Conservation (phyloP, 2,888 invertebrate genomes). For the Cacoxenus indagator region DNA sequence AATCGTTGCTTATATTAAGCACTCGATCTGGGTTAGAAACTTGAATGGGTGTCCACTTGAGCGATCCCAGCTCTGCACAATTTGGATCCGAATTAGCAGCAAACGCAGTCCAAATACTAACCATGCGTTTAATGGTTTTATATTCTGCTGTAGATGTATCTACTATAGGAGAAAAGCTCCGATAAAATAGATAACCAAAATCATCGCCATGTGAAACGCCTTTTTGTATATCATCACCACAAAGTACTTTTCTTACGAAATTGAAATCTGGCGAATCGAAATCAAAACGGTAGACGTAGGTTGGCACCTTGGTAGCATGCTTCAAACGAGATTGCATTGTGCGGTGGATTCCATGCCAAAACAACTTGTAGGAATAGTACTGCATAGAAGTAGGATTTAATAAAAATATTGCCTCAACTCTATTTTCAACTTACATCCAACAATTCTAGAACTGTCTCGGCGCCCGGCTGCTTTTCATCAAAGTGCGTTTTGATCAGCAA, state of each 20-base stretch:
- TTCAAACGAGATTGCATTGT: constrained; percentile 52
- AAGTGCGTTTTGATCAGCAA: constrained; percentile 24
- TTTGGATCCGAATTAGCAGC: constrained; percentile 60
- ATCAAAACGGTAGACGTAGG: constrained; percentile 64
- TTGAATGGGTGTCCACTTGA: constrained; percentile 46
- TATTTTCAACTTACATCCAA: constrained; percentile 33
- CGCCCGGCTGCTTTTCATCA: constrained; percentile 15
- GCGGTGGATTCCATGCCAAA: constrained; percentile 64
- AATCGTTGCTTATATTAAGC: constrained; percentile 55
- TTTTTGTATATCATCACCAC: constrained; percentile 47
- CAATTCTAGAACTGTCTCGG: constrained; percentile 47
- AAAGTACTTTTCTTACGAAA: constrained; percentile 52
- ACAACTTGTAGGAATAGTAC: constrained; percentile 59
- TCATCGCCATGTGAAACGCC: constrained; percentile 67
- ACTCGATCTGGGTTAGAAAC: constrained; percentile 44
- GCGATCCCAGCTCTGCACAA: constrained; percentile 44
- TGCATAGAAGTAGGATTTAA: constrained; percentile 31
- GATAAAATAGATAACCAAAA: constrained; percentile 58
- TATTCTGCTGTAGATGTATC: constrained; percentile 50
- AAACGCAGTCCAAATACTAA: constrained; percentile 61
- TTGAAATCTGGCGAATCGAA: constrained; percentile 64
- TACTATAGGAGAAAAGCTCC: constrained; percentile 42
- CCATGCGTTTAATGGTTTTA: constrained; percentile 56
- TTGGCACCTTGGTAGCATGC: constrained; percentile 47
- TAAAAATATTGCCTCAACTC: not conserved